Evolutionary conservation across 2,797 vertebrate species (phyloP).

Genomic region (Vireo griseus): DNA sequence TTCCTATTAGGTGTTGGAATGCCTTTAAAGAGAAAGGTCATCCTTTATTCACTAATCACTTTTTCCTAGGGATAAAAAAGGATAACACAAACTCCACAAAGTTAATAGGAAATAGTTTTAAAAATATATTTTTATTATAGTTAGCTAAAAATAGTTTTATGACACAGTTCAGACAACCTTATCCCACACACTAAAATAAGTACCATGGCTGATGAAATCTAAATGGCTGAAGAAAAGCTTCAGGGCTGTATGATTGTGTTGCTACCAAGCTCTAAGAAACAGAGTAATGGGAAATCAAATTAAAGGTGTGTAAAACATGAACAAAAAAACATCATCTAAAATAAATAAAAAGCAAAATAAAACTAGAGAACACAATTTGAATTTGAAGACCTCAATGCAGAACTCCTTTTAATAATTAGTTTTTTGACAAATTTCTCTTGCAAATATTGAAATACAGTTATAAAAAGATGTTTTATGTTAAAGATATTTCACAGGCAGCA

Average conservation of each 20-base stretch:
- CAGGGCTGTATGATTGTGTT: not conserved
- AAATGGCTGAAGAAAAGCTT: not conserved
- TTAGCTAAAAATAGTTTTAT: not conserved
- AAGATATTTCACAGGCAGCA: not conserved
- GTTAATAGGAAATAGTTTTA: not conserved
- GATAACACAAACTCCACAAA: rapidly evolving
- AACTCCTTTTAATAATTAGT: not conserved
- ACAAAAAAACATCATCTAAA: not conserved
- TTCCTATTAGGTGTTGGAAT: not conserved
- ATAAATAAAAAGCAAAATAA: not conserved
- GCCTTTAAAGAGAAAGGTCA: not conserved
- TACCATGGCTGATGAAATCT: not conserved
- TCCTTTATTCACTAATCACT: not conserved
- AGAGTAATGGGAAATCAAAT: not conserved
- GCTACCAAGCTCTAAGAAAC: not conserved
- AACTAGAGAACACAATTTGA: not conserved
- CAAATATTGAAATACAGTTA: not conserved
- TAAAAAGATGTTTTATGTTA: not conserved
- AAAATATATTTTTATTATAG: not conserved
- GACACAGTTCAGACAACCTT: not conserved
- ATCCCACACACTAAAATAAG: not conserved
- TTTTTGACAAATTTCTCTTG: not conserved
- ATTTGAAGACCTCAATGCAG: not conserved
- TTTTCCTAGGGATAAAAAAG: not conserved
- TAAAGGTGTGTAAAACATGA: not conserved